Percentiles rank a stretch among this genome's conserved stretches.
These are phyloP conservation scores for Momotus momota DNA, from an alignment of 2,797 vertebrate species.

Conservation along the genomic window DNA sequence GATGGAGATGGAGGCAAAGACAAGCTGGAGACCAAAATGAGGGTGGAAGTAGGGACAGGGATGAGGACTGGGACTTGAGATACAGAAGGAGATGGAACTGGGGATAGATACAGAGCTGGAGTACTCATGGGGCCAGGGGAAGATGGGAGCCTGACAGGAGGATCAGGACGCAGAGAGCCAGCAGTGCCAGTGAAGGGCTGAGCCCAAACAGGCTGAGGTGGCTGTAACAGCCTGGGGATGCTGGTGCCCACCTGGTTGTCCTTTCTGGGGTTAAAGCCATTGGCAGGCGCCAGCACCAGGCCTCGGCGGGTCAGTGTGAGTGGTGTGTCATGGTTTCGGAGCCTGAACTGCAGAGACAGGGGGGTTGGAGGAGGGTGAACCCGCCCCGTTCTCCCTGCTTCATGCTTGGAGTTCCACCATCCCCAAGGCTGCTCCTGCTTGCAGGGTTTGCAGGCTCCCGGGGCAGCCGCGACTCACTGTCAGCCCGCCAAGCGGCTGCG, in stretches of 20 bases:
- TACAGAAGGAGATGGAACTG: not conserved
- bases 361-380: not conserved
- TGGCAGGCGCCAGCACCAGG: slow-evolving; percentile 47
- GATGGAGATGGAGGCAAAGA: not conserved
- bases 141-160: rapidly evolving
- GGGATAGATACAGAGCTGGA: not conserved
- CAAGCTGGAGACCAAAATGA: not conserved
- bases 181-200: not conserved
- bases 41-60: not conserved
- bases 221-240: not conserved
- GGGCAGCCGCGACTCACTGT: slow-evolving; percentile 45
- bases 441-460: rapidly evolving
- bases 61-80: not conserved
- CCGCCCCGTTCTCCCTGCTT: not conserved
- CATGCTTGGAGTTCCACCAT: rapidly evolving
- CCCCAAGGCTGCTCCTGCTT: not conserved
- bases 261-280: slow-evolving; percentile 66
- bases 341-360: slow-evolving; percentile 60
- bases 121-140: rapidly evolving
- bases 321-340: slow-evolving; percentile 51
- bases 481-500: not conserved
- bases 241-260: slow-evolving; percentile 59
- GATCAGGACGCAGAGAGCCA: rapidly evolving
- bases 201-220: not conserved
- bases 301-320: slow-evolving; percentile 68